These are phyloP conservation scores for Nautilus pompilius DNA, from an alignment of 1,140 invertebrate genomes.

Conservation along the genomic window DNA sequence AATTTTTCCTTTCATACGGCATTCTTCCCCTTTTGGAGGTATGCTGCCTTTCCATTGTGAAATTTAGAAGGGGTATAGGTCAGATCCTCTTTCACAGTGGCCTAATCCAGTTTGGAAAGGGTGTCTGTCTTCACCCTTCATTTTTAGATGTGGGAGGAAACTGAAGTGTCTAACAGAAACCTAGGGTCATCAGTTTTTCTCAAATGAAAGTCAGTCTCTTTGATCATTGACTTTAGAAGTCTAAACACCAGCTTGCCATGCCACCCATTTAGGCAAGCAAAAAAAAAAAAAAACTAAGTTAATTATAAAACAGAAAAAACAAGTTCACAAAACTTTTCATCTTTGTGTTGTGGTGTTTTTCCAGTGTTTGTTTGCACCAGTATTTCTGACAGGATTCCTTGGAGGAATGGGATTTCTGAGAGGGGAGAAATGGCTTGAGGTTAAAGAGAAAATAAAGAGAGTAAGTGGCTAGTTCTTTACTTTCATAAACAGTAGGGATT, in stretches of 20 bases:
- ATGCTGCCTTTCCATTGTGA: no score
- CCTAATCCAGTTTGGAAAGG: no score
- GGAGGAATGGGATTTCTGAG: conserved; percentile 62
- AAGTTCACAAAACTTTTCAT: neutral
- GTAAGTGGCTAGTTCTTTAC: neutral
- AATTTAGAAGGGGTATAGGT: no score
- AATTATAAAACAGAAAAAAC: neutral
- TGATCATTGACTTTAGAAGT: neutral
- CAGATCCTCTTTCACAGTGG: no score
- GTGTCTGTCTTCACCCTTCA: neutral
- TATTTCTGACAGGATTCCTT: conserved; percentile 64
- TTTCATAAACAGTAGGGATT: neutral
- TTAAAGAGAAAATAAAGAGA: conserved; percentile 15
- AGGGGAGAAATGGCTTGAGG: conserved; percentile 47
- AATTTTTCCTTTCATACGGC: no score
- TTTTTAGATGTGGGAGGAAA: neutral
- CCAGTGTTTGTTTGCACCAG: conserved; percentile 63
- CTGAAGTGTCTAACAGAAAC: neutral
- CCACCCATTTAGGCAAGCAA: neutral
- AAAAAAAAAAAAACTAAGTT: neutral
- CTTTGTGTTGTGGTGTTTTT: neutral
- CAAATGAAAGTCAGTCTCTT: neutral
- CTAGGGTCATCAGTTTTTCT: neutral
- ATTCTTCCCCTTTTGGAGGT: no score
- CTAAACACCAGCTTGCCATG: neutral